phyloP scores from a whole-genome alignment of 2,888 invertebrate species.

The Andricus quercusramuli region DNA sequence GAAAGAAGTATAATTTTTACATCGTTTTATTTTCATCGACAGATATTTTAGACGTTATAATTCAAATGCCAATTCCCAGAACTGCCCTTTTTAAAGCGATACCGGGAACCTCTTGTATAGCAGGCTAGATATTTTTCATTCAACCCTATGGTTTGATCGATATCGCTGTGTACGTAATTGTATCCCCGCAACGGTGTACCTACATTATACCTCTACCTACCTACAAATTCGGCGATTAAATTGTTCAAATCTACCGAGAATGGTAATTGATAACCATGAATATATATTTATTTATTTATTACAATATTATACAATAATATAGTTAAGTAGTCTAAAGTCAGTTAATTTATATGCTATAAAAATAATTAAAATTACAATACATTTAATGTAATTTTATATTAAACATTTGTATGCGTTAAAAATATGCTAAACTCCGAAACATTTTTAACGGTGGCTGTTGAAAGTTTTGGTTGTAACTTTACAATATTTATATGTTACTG shows the following conservation, averaged over 20 bases:
- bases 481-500: too few species aligned
- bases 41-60: not conserved
- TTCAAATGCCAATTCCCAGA: not conserved
- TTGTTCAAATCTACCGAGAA: slow-evolving; percentile 19
- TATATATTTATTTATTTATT: not conserved
- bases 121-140: slow-evolving; percentile 13
- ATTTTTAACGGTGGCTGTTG: too few species aligned
- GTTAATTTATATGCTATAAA: too few species aligned
- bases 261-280: not conserved
- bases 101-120: not conserved
- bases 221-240: slow-evolving; percentile 7
- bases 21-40: not conserved
- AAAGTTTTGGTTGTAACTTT: too few species aligned
- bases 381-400: too few species aligned
- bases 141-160: slow-evolving; percentile 35
- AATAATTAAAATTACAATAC: too few species aligned
- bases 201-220: not conserved
- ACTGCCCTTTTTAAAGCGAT: not conserved
- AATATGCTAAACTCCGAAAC: too few species aligned
- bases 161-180: slow-evolving; percentile 21
- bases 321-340: too few species aligned
- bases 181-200: slow-evolving; percentile 33
- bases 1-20: not conserved
- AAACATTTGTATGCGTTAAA: too few species aligned
- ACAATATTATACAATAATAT: too few species aligned